phyloP scores from a whole-genome alignment of 2,888 invertebrate genomes.

The Abscondita cerata region DNA sequence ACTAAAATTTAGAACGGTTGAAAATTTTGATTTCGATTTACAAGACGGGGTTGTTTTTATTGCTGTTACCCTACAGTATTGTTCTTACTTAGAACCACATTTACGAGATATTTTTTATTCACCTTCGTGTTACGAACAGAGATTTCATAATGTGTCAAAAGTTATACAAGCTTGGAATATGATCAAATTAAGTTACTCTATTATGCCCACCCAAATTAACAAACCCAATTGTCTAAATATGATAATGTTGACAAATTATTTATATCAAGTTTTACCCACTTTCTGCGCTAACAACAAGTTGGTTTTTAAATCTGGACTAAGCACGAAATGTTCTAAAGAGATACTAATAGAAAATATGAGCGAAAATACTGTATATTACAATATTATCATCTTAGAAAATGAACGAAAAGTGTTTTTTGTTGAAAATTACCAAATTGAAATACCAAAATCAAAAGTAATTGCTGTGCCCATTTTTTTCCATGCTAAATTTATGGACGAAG shows the following conservation, averaged over 20 bases:
- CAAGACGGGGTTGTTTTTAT: slow-evolving; percentile 65
- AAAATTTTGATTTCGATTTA: slow-evolving; percentile 63
- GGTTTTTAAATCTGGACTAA: slow-evolving; percentile 60
- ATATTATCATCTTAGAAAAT: slow-evolving; percentile 47
- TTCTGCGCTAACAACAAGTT: slow-evolving; percentile 60
- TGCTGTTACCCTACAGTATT: slow-evolving; percentile 64
- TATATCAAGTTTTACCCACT: slow-evolving; percentile 65
- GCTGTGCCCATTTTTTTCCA: slow-evolving; percentile 43
- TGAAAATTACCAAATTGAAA: slow-evolving; percentile 12
- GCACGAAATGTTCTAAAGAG: slow-evolving; percentile 57
- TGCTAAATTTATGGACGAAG: slow-evolving; percentile 43
- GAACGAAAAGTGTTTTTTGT: slow-evolving; percentile 42
- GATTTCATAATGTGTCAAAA: slow-evolving; percentile 66
- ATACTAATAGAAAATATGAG: slow-evolving; percentile 57
- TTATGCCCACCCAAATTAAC: slow-evolving; percentile 62
- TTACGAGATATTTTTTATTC: slow-evolving; percentile 59
- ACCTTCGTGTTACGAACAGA: slow-evolving; percentile 55
- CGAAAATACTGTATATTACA: slow-evolving; percentile 43
- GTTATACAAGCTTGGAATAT: slow-evolving; percentile 63
- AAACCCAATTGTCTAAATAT: slow-evolving; percentile 65
- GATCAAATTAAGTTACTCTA: slow-evolving; percentile 64
- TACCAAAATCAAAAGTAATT: slow-evolving; percentile 33
- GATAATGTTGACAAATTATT: slow-evolving; percentile 62
- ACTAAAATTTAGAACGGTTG: slow-evolving; percentile 46
- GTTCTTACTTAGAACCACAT: slow-evolving; percentile 63